A percentile compares a stretch with the other conserved stretches of the same genome.
phyloP scores from a whole-genome alignment of 2,797 vertebrate genomes.

The Spinus pinus region DNA sequence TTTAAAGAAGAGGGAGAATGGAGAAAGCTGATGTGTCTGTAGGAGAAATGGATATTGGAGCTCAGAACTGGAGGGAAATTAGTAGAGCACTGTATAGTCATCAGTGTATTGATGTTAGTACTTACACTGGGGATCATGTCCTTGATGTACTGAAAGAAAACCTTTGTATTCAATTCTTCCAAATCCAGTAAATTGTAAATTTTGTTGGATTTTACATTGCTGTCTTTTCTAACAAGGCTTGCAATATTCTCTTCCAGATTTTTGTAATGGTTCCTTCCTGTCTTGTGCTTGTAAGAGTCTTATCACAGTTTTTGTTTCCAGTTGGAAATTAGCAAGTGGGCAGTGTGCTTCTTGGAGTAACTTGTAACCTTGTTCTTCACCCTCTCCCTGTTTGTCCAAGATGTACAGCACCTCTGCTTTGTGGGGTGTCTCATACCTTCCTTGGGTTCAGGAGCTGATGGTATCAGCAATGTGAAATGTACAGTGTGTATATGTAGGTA shows the following conservation, averaged over 20 bases:
- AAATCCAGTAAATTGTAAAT: background rate
- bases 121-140: background rate
- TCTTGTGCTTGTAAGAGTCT: background rate
- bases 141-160: background rate
- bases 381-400: background rate
- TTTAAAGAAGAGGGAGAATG: background rate
- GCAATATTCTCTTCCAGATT: background rate
- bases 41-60: background rate
- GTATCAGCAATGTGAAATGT: background rate
- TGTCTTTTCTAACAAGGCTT: background rate
- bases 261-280: background rate
- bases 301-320: background rate
- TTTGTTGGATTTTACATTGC: background rate
- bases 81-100: background rate
- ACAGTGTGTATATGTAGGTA: background rate
- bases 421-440: background rate
- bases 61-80: background rate
- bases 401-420: background rate
- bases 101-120: background rate
- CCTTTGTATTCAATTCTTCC: background rate
- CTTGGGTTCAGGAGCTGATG: background rate
- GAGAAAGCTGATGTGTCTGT: background rate
- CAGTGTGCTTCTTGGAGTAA: background rate
- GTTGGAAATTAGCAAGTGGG: background rate
- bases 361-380: background rate